Conservation (phyloP, 2,888 invertebrate genomes). For the Blomia tropicalis region DNA sequence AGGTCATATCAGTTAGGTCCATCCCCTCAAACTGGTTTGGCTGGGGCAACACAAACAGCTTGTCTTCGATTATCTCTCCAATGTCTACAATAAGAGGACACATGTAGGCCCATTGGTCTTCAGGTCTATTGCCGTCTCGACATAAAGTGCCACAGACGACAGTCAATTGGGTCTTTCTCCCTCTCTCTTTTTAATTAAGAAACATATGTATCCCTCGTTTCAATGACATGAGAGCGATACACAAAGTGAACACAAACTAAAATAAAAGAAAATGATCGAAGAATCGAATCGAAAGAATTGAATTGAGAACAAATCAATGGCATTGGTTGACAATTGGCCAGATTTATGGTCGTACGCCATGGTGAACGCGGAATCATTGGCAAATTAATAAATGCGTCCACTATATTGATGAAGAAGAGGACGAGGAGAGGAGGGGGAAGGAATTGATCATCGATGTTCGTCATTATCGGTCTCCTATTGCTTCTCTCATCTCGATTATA, state of each 20-base stretch:
- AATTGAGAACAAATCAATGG: background rate
- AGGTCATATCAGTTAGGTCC: slow-evolving; percentile 6
- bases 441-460: too few species aligned
- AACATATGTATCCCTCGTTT: background rate
- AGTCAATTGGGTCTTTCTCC: background rate
- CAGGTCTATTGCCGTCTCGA: background rate
- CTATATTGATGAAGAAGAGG: background rate
- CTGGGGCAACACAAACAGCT: background rate
- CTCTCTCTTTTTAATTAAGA: slow-evolving; percentile 6
- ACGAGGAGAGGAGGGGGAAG: background rate
- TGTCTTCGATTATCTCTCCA: background rate
- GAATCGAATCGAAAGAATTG: background rate
- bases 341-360: slow-evolving; percentile 13
- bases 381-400: slow-evolving; percentile 8
- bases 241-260: background rate
- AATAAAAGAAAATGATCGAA: background rate
- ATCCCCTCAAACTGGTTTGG: background rate
- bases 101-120: background rate
- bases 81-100: background rate
- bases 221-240: background rate
- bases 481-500: slow-evolving; percentile 8
- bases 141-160: background rate
- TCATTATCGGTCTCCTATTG: background rate
- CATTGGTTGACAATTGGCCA: background rate
- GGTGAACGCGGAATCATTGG: background rate